Conservation (phyloP, 2,797 vertebrate species). For the Sebastes iracundus region DNA sequence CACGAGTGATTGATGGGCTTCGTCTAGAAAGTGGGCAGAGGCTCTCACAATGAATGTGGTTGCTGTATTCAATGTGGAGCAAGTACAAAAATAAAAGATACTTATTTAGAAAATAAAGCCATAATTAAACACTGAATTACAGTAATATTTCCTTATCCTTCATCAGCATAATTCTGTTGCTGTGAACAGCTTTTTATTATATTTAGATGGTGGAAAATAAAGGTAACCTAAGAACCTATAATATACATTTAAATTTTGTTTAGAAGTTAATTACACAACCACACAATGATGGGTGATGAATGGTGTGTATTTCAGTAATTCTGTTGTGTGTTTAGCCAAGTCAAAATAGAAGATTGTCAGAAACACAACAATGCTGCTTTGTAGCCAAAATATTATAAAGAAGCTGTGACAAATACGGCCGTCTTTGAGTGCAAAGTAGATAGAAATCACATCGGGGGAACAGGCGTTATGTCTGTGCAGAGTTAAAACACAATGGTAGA, state of each 20-base stretch:
- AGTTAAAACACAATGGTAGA: not conserved
- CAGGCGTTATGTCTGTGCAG: not conserved
- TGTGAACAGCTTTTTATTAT: not conserved
- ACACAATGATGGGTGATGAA: not conserved
- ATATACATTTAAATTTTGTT: not conserved
- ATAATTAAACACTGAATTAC: not conserved
- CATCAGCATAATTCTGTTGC: not conserved
- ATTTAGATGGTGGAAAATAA: not conserved
- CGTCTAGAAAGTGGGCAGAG: not conserved
- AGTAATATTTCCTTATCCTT: not conserved
- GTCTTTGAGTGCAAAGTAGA: not conserved
- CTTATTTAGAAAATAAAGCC: not conserved
- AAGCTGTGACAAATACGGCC: not conserved
- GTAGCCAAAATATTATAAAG: not conserved
- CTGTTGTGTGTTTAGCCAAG: not conserved
- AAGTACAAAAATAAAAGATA: not conserved
- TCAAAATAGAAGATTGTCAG: not conserved
- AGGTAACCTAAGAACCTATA: not conserved
- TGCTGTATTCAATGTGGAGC: not conserved
- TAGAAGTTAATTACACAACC: not conserved
- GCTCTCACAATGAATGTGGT: not conserved
- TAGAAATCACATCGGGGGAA: not conserved
- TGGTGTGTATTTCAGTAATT: not conserved
- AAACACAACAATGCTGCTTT: not conserved
- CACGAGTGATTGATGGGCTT: slow-evolving; percentile 21